Base-by-base conservation (phyloP, 2,113 vertebrate genomes). In the Miniopterus natalensis region DNA sequence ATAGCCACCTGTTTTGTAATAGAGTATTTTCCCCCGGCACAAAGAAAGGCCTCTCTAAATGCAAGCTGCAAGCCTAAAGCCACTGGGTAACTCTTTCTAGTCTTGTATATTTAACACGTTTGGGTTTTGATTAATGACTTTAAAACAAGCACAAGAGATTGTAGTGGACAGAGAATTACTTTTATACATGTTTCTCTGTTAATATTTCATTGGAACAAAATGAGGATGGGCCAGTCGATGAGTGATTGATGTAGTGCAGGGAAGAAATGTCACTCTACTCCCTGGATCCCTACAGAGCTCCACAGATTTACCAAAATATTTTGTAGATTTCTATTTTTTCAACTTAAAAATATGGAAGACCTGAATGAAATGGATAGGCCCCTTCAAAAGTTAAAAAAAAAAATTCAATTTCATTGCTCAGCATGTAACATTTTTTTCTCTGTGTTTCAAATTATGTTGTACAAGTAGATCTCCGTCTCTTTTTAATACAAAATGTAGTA, bases 381-480 rank as follows among this genome's bases (percentile, higher is more conserved):
- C 98, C 89, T 97, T 98, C 98, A 97, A 98, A 98, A 96, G 98
- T 97, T 83, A 78, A 98, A 98, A 97, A 97, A 98, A 97, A 98
- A 98, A 96, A 97, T 68, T 98, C 98, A 98, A 98, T 99, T 98
- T 98, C 97, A 97, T 98, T 98, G 97, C 98, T 97, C 97, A 98
- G 98, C 98, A 98, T 98, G 98, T 92, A 97, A 98, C 97, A 98
- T 97, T 98, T 98, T 98, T 98, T 98, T 97, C 95, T 96, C 94
- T 98, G 87, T 98, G 95, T 97, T 98, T 98, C 97, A 98, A 98
- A 98, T 92, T 98, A 98, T 97, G 95, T 96, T 98, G 98, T 98
- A 97, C 98, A 98, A 98, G 98, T 98, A 98, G 97, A 97, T 97
- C 97, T 98, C 95, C 96, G 93, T 97, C 92, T 97, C 97, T 98